phyloP scores from a whole-genome alignment of 2,888 invertebrate species.

The Dryococelus australis region DNA sequence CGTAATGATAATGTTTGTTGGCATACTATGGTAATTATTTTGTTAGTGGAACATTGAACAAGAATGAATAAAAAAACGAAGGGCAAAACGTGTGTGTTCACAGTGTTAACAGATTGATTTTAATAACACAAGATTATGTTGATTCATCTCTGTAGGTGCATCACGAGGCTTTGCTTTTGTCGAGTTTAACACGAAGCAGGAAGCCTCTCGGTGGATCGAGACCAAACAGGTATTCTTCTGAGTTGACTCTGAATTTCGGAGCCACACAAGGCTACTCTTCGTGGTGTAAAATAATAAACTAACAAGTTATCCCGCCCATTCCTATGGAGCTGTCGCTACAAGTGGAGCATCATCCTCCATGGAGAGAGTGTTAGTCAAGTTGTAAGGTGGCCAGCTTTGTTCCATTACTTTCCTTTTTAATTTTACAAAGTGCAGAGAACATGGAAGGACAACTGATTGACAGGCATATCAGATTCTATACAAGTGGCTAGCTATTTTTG shows the following conservation, averaged over 20 bases:
- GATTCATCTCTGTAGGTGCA: slow-evolving; percentile 71
- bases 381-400: slow-evolving; percentile 16
- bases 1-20: not conserved
- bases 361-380: slow-evolving; percentile 8
- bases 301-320: not conserved
- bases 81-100: slow-evolving; percentile 20
- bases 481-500: not conserved
- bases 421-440: not conserved
- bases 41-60: slow-evolving; percentile 20
- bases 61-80: slow-evolving; percentile 30
- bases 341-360: not conserved
- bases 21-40: not conserved
- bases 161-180: slow-evolving; percentile 92
- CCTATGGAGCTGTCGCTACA: not conserved
- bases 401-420: slow-evolving; percentile 9
- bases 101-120: slow-evolving; percentile 30
- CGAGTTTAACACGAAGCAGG: slow-evolving; percentile 88
- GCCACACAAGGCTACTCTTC: not conserved
- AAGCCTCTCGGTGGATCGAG: slow-evolving; percentile 92
- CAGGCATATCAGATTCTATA: not conserved
- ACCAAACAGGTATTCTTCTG: slow-evolving; percentile 76
- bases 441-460: not conserved
- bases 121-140: slow-evolving; percentile 43
- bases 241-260: slow-evolving; percentile 12
- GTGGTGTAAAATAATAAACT: not conserved